Base-by-base conservation (phyloP, 2,888 invertebrate species). In the Caenorhabditis zanzibari region DNA sequence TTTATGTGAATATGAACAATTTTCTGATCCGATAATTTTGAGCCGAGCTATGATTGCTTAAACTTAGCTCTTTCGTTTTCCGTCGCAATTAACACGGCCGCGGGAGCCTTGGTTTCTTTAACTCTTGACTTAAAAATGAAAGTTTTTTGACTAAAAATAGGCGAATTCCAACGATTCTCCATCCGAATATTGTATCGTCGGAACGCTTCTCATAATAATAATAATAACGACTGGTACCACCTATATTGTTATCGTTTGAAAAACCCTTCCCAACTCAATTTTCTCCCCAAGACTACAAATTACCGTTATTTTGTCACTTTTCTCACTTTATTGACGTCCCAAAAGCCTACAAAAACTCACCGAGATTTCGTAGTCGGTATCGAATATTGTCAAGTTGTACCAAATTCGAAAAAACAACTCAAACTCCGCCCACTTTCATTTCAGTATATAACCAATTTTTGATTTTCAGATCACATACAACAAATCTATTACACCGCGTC, bases 321-420 rank as follows among this genome's bases (percentile, higher is more conserved):
- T 54, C 54, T 47, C 58, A 41, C 19, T 56, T 19, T 24, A 54
- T 54, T 54, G 54, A 54, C 54, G 54, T 54, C 14, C 26, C 24
- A 14, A 26, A 12, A 26, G 4, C 4, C 24, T 26, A 24, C 12
- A 24, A 26, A 24, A 14, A 0, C 26, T 47, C 54, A 22, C 24
- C 12, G 14, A 54, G 22, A 26, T 26, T 54, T 26, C 26, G 24
- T 54, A 24, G 54, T 69, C 35, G 32, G 26, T 66, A n/a, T 28
- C 3, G 26, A 28, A 52, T n/a, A n/a, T 49, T 41, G 73, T 73
- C 73, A 73, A 63, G 73, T 73, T 73, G 73, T 73, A 54, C 61
- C 49, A 49, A 12, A 6, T 38, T 38, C 47, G 7, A 24, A 52
- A 54, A 26, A 26, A 54, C 54, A 54, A 26, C 54, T 54, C 54